These are phyloP conservation scores for Chrysolina americana DNA, from an alignment of 2,888 invertebrate species.

Conservation along the genomic window DNA sequence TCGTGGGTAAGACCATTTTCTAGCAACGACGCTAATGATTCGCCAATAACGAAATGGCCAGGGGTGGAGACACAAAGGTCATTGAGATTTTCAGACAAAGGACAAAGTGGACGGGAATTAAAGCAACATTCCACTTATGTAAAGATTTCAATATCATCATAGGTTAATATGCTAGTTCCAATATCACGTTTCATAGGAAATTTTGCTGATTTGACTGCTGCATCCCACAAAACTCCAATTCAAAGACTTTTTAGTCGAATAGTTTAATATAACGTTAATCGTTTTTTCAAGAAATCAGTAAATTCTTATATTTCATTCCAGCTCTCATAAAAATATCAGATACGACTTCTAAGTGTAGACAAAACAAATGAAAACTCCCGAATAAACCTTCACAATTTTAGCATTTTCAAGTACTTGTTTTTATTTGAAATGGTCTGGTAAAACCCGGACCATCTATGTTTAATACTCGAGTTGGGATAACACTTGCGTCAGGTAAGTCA, in stretches of 20 bases:
- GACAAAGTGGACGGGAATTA: no score
- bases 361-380: background rate
- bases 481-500: no score
- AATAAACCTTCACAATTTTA: constrained; percentile 20
- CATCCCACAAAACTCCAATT: constrained; percentile 27
- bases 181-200: background rate
- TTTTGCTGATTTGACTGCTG: constrained; percentile 21
- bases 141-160: no score
- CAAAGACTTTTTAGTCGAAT: background rate
- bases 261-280: background rate
- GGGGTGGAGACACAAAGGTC: no score
- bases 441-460: no score
- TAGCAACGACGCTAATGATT: no score
- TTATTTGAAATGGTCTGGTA: background rate
- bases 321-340: constrained; percentile 53
- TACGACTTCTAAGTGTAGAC: constrained; percentile 45
- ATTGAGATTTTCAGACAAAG: no score
- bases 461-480: no score
- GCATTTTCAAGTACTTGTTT: constrained; percentile 11
- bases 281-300: background rate
- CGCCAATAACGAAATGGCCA: no score
- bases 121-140: no score
- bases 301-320: constrained; percentile 12
- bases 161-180: no score
- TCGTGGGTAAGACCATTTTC: no score